Base-by-base conservation (phyloP, 2,888 invertebrate genomes). In the Hirtodrosophila confusa region DNA sequence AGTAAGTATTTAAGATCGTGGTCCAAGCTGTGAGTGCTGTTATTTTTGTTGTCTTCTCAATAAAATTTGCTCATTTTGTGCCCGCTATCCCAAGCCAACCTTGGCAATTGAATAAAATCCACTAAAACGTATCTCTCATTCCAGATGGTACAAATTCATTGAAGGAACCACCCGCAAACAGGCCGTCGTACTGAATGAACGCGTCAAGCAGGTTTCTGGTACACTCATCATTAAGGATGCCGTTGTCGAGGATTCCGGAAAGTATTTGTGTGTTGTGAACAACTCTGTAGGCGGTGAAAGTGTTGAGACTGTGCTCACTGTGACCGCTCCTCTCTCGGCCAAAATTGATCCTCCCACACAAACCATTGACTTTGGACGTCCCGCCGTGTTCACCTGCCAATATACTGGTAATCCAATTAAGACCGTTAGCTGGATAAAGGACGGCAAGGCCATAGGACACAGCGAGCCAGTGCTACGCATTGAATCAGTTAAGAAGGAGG, bases 261-360 rank as follows among this genome's bases (percentile, higher is more conserved):
- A 97, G 92, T 99, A 98, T 90, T 92, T 97, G 68, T 98, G 98
- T 91, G 96, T 97, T 70, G 98, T 98, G 0, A 97, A 97, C 90
- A 99, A 99, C 91, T 96, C 97, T 0, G 97, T 98, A 45, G 98
- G 98, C 35, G 96, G 97, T 23, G 97, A 98, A 91, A 97, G 97
- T 85, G 97, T 97, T 0, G 97, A 97, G 90, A 98, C 98, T 3
- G 97, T 97, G 3, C 92, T 98, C 11, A 97, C 97, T 9, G 98
- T 98, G 0, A 97, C 97, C 6, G 98, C 97, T 53, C 97, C 98
- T 0, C 91, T 98, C 62, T 95, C 96, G 68, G 96, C 97, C 0
- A 94, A 95, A 75, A 96, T 98, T 66, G 97, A 97, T 90, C 98
- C 98, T 0, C 95, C 95, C 11, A 95, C 95, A 0, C 98, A 98